Evolutionary conservation across 2,113 vertebrate genomes (phyloP).

Genomic region (Cromileptes altivelis): DNA sequence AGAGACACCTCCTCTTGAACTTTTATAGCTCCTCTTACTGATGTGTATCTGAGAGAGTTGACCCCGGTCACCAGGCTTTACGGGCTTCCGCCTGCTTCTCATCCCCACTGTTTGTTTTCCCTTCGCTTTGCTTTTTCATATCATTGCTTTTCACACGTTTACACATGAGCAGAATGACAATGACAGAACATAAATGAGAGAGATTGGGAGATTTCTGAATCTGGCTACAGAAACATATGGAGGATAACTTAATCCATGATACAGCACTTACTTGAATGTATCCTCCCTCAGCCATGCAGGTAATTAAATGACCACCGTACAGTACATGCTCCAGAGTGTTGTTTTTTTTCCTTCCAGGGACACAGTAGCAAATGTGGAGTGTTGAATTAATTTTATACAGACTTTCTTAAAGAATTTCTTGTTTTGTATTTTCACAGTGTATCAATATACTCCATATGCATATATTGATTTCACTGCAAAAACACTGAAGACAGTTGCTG

Average conservation of each 20-base stretch:
- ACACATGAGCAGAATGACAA: constrained; percentile 71
- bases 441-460: neutral
- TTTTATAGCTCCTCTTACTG: constrained; percentile 82
- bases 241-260: neutral
- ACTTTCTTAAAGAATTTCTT: neutral
- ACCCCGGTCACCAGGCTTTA: constrained; percentile 82
- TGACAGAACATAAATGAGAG: constrained; percentile 34
- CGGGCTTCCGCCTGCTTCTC: constrained; percentile 82
- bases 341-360: neutral
- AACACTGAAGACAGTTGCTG: constrained; percentile 26
- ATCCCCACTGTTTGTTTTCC: constrained; percentile 78
- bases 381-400: neutral
- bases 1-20: constrained; percentile 85
- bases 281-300: neutral
- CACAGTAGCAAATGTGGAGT: neutral
- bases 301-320: constrained; percentile 3
- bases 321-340: neutral
- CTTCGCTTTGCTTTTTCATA: constrained; percentile 62
- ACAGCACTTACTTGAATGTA: neutral
- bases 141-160: constrained; percentile 73
- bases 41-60: constrained; percentile 83
- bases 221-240: neutral
- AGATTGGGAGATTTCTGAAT: constrained; percentile 27
- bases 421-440: constrained; percentile 3
- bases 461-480: constrained; percentile 22